phyloP scores from a whole-genome alignment of 2,888 invertebrate genomes.

The Hypolimnas misippus region DNA sequence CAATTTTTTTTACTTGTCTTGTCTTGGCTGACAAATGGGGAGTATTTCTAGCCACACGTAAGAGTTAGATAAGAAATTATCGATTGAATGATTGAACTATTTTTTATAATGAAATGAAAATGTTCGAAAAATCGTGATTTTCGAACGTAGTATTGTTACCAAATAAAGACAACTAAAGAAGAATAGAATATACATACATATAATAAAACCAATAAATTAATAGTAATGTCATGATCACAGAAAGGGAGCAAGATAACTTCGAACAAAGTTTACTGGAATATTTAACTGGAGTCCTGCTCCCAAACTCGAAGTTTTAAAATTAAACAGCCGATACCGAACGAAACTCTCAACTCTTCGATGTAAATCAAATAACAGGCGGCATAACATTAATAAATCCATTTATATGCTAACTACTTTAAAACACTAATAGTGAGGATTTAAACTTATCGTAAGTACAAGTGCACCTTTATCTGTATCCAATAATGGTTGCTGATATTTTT shows the following conservation, averaged over 20 bases:
- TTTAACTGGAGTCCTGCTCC: slow-evolving; percentile 11
- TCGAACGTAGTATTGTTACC: no score
- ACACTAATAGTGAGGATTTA: not conserved
- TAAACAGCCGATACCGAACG: slow-evolving; percentile 10
- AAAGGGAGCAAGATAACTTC: slow-evolving; percentile 6
- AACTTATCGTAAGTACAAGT: not conserved
- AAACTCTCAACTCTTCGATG: slow-evolving; percentile 5
- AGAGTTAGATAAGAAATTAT: no score
- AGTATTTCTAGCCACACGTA: no score
- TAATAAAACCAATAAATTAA: not conserved
- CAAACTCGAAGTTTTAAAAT: slow-evolving; percentile 17
- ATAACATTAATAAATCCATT: slow-evolving; percentile 12
- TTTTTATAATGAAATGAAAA: no score
- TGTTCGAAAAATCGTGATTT: no score
- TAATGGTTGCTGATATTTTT: no score
- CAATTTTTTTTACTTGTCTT: no score
- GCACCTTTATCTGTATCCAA: no score
- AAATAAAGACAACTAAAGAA: no score
- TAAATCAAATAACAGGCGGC: slow-evolving; percentile 11
- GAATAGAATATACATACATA: no score
- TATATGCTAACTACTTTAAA: slow-evolving; percentile 8
- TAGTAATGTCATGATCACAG: slow-evolving; percentile 2
- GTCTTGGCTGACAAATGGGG: no score
- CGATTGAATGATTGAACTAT: no score
- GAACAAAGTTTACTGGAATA: slow-evolving; percentile 14